Percentiles rank a stretch among this genome's conserved stretches.
Evolutionary conservation across 1,140 invertebrate genomes (phyloP).

Genomic region (Drosophila sproati): DNA sequence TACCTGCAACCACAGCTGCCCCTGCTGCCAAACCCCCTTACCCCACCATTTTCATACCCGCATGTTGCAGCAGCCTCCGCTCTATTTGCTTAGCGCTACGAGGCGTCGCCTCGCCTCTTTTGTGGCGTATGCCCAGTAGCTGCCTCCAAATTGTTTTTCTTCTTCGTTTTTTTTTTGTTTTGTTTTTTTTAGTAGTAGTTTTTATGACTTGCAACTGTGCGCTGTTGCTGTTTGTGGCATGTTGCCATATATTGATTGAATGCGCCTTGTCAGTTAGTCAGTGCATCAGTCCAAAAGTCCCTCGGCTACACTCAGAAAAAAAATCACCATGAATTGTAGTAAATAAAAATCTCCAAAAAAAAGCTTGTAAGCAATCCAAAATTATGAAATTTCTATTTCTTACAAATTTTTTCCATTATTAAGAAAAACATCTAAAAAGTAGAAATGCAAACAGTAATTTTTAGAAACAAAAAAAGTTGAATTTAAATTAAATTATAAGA

Average conservation of each 20-base stretch:
- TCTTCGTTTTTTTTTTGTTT: slow-evolving; percentile 9
- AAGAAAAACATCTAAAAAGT: too few species aligned
- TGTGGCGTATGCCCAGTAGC: slow-evolving; percentile 75
- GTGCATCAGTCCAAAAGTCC: slow-evolving; percentile 23
- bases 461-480: too few species aligned
- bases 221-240: slow-evolving; percentile 64
- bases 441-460: too few species aligned
- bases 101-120: slow-evolving; percentile 67
- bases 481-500: too few species aligned
- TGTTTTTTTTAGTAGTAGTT: slow-evolving; percentile 51
- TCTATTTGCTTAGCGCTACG: slow-evolving; percentile 73
- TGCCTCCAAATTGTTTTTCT: slow-evolving; percentile 49
- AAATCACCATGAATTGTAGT: too few species aligned
- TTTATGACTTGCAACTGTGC: slow-evolving; percentile 80
- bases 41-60: slow-evolving; percentile 49
- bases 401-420: too few species aligned
- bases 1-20: neutral
- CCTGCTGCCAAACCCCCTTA: neutral
- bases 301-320: too few species aligned
- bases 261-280: slow-evolving; percentile 67
- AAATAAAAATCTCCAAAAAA: too few species aligned
- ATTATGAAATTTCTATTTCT: too few species aligned
- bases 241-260: slow-evolving; percentile 74
- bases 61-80: slow-evolving; percentile 58
- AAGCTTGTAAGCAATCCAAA: too few species aligned